phyloP scores from a whole-genome alignment of 2,888 invertebrate genomes.

The Pteria penguin region DNA sequence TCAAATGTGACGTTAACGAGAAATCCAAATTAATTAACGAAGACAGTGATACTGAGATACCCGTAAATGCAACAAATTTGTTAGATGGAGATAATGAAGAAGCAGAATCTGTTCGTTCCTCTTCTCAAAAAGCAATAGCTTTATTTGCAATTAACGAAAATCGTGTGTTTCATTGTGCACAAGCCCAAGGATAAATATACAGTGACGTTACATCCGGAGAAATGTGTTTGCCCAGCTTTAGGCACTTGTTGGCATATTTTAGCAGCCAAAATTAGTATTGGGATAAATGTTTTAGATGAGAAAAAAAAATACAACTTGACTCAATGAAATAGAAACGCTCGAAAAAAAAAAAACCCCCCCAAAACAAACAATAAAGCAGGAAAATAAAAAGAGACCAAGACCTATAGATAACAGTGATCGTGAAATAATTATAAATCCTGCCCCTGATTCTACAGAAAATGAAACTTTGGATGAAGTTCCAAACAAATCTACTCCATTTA shows the following conservation, averaged over 20 bases:
- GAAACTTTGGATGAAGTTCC: too few relatives aligned
- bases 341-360: too few relatives aligned
- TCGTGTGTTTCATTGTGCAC: slow-evolving; percentile 20
- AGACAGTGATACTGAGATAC: not conserved
- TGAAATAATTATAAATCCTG: slow-evolving; percentile 9
- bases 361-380: slow-evolving; percentile 26
- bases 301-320: slow-evolving; percentile 27
- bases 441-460: slow-evolving; percentile 8
- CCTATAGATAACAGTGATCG: slow-evolving; percentile 10
- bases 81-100: too few relatives aligned
- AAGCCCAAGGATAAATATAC: slow-evolving; percentile 21
- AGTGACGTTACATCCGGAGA: slow-evolving; percentile 36
- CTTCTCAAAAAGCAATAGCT: slow-evolving; percentile 21
- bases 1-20: not conserved
- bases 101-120: not conserved
- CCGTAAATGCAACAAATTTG: too few relatives aligned
- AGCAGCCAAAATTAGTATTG: slow-evolving; percentile 32
- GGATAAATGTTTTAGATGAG: slow-evolving; percentile 1
- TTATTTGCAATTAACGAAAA: slow-evolving; percentile 8
- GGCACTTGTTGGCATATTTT: slow-evolving; percentile 36
- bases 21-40: not conserved
- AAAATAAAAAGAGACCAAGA: slow-evolving; percentile 14
- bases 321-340: slow-evolving; percentile 5
- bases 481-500: too few relatives aligned
- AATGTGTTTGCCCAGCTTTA: slow-evolving; percentile 27